Conservation (phyloP, 2,888 invertebrate species). For the Kryphioiulus occultus region DNA sequence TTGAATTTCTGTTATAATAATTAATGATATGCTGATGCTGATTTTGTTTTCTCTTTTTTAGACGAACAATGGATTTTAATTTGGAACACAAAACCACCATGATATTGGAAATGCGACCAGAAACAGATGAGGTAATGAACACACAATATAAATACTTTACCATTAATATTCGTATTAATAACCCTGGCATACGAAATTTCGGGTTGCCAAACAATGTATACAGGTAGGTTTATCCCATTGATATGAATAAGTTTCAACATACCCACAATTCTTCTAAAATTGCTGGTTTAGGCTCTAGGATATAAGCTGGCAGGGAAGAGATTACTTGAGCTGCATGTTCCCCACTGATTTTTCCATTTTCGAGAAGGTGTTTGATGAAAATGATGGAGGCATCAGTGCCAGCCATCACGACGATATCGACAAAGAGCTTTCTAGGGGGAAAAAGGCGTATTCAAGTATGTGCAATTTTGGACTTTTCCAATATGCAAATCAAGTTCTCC, state of each 20-base stretch:
- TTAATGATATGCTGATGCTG: no score
- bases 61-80: background rate
- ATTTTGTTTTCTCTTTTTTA: background rate
- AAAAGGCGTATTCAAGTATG: background rate
- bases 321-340: constrained; percentile 58
- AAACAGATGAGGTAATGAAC: constrained; percentile 51
- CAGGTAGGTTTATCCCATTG: no score
- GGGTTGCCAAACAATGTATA: background rate
- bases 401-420: constrained; percentile 58
- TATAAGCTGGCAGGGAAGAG: constrained; percentile 58
- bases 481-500: background rate
- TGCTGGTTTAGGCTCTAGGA: constrained; percentile 60
- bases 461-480: background rate
- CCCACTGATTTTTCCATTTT: constrained; percentile 56
- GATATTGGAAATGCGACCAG: background rate
- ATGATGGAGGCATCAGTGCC: constrained; percentile 61
- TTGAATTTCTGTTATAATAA: no score
- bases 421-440: constrained; percentile 58
- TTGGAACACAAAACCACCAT: background rate
- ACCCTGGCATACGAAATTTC: background rate
- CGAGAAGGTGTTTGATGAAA: constrained; percentile 59
- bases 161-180: background rate
- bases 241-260: constrained; percentile 51
- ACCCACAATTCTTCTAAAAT: constrained; percentile 60
- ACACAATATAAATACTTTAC: background rate